phyloP scores from a whole-genome alignment of 2,797 vertebrate genomes.

The Hylomyscus alleni region DNA sequence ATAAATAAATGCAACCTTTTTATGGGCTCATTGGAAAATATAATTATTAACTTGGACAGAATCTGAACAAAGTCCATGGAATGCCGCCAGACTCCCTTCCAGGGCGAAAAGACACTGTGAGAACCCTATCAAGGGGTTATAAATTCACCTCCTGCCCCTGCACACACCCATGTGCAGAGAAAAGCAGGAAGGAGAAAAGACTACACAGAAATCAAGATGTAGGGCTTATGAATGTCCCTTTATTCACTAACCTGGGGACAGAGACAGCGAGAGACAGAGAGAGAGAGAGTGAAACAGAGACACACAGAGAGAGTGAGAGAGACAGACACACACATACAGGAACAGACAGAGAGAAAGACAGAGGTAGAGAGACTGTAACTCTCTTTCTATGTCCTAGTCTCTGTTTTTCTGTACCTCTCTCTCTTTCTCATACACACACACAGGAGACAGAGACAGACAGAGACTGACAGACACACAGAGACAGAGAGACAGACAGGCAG shows the following conservation, averaged over 20 bases:
- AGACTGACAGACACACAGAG: no score
- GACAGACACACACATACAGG: neutral
- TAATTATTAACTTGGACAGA: conserved; percentile 42
- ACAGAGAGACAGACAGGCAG: no score
- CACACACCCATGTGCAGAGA: neutral
- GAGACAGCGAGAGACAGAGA: neutral
- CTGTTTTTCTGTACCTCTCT: no score
- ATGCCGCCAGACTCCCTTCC: neutral
- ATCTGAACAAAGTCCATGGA: conserved; percentile 48
- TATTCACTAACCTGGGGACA: neutral
- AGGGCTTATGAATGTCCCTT: neutral
- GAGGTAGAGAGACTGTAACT: neutral
- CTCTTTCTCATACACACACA: no score
- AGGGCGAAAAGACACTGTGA: conserved; percentile 37
- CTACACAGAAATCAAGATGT: conserved; percentile 13
- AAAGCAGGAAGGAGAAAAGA: neutral
- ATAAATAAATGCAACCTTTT: neutral
- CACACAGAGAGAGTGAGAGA: neutral
- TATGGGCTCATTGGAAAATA: conserved; percentile 20
- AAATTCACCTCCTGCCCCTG: neutral
- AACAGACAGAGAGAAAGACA: neutral
- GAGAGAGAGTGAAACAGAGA: neutral
- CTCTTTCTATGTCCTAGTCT: no score
- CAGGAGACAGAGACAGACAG: no score
- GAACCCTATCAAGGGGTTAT: neutral